Percentiles rank a stretch among this genome's conserved stretches.
phyloP scores from a whole-genome alignment of 2,888 invertebrate genomes.

The Cephus pulcher region DNA sequence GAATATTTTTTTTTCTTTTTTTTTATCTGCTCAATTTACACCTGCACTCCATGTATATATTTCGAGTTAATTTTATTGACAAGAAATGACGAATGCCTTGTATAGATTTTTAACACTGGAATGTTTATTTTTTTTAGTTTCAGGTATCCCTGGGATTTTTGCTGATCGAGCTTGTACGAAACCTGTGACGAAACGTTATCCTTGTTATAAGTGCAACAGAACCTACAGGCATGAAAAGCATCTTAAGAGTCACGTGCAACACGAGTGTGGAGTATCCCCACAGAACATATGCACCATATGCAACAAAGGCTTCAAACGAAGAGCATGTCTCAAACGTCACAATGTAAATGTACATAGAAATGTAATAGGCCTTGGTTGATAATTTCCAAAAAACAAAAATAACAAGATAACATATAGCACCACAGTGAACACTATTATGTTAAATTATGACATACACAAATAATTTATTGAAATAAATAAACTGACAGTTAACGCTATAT shows the following conservation, averaged over 20 bases:
- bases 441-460: no score
- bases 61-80: no score
- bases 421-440: no score
- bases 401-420: no score
- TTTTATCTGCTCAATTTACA: no score
- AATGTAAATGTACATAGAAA: conserved; percentile 51
- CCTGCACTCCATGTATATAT: no score
- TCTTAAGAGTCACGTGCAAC: conserved; percentile 80
- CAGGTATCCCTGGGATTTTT: conserved; percentile 28
- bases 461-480: no score
- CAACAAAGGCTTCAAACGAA: conserved; percentile 76
- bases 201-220: conserved; percentile 53
- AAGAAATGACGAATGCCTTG: conserved; percentile 10
- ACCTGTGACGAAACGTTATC: conserved; percentile 35
- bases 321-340: conserved; percentile 64
- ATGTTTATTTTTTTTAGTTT: conserved; percentile 40
- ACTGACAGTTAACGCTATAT: no score
- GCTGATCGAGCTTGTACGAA: conserved; percentile 28
- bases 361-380: no score
- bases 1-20: no score
- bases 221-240: conserved; percentile 74
- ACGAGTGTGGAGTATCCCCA: conserved; percentile 80
- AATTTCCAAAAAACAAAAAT: no score
- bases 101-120: conserved; percentile 15
- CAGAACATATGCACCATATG: conserved; percentile 79